Evolutionary conservation across 1,140 invertebrate species (phyloP).

Genomic region (Lucilia cuprina): DNA sequence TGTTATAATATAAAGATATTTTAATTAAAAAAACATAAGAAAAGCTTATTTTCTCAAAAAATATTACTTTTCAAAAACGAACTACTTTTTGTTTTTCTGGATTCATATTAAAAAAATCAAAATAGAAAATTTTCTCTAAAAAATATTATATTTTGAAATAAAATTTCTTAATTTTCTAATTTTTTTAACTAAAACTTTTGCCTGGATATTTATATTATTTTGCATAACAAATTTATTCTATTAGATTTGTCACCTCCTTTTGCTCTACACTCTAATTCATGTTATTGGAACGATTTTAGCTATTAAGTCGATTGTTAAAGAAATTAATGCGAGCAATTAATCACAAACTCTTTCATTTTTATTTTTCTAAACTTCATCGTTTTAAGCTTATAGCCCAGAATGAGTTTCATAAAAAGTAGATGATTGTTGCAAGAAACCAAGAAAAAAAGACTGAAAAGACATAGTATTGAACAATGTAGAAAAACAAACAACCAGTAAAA

Average conservation of each 20-base stretch:
- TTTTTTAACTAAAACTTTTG: background rate
- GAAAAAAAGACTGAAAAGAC: background rate
- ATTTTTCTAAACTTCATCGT: background rate
- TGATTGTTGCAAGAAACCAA: background rate
- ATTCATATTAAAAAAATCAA: no score
- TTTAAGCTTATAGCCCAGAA: no score
- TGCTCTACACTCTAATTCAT: background rate
- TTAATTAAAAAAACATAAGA: no score
- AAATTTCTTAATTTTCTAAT: background rate
- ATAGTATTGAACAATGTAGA: no score
- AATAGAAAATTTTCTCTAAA: no score
- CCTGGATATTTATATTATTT: background rate
- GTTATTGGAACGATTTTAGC: slow-evolving; percentile 1
- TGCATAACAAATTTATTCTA: background rate
- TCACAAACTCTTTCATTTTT: slow-evolving; percentile 5
- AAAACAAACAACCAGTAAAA: background rate
- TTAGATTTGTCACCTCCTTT: slow-evolving; percentile 10
- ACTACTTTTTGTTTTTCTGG: no score
- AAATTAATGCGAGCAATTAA: slow-evolving; percentile 33
- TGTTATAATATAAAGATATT: background rate
- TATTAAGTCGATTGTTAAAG: slow-evolving; percentile 14
- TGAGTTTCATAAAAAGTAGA: background rate
- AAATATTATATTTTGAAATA: no score
- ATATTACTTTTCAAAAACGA: no score
- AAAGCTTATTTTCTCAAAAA: no score